Conservation (phyloP, 2,113 vertebrate species). For the Grantiella picta region DNA sequence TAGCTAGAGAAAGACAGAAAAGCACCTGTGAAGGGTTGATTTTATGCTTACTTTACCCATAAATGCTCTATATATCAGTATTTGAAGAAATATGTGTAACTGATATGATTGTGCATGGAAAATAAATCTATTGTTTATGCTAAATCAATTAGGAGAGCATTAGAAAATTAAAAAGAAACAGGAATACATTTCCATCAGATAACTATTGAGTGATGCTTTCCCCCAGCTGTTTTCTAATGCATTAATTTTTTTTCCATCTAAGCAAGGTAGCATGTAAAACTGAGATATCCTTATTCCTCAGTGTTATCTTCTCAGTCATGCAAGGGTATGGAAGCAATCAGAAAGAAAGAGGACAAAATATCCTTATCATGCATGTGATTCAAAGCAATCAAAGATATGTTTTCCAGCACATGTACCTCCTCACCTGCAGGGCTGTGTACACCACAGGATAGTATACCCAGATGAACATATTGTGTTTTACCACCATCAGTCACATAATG, state of each 20-base stretch:
- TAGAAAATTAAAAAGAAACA: not conserved
- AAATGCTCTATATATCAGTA: not conserved
- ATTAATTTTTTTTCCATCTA: not conserved
- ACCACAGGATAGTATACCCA: not conserved
- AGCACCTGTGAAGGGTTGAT: not conserved
- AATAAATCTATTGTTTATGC: not conserved
- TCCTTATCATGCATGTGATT: not conserved
- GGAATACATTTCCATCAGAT: not conserved
- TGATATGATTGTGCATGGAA: not conserved
- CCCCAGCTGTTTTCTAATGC: not conserved
- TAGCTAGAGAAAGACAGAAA: not conserved
- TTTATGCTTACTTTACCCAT: not conserved
- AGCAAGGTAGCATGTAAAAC: not conserved
- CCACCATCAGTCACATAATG: rapidly evolving
- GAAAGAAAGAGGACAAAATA: not conserved
- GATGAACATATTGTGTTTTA: not conserved
- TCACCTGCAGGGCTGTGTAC: not conserved
- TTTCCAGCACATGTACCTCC: not conserved
- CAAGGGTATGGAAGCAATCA: not conserved
- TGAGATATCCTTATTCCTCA: rapidly evolving
- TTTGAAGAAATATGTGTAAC: not conserved
- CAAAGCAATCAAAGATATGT: not conserved
- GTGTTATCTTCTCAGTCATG: not conserved
- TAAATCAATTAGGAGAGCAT: not conserved
- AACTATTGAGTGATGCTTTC: not conserved